Conservation (phyloP, 2,888 invertebrate species). For the Trachelus stipa region DNA sequence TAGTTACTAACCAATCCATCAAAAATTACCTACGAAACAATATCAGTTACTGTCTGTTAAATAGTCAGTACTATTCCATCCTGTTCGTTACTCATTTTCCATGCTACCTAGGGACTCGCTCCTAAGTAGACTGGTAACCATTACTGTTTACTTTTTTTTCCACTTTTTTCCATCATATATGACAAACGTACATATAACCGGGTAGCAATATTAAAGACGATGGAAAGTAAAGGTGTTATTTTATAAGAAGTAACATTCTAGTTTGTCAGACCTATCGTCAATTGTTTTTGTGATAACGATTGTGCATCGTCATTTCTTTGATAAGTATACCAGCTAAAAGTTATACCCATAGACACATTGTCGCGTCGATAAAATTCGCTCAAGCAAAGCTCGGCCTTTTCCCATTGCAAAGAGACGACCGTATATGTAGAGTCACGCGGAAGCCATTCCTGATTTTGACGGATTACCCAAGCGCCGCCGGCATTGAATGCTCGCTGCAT, state of each 20-base stretch:
- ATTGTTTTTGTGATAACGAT: not conserved
- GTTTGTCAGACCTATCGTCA: not conserved
- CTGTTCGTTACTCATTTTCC: no score
- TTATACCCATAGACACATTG: not conserved
- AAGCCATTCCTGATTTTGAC: not conserved
- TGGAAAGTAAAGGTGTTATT: constrained; percentile 22
- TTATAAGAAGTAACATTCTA: constrained; percentile 40
- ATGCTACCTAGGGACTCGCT: no score
- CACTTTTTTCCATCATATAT: constrained; percentile 9
- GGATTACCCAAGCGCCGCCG: not conserved
- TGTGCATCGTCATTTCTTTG: not conserved
- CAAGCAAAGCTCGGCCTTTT: not conserved
- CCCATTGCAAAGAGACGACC: not conserved
- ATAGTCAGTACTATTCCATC: no score
- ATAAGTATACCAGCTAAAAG: not conserved
- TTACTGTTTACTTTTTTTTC: no score
- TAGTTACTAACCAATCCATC: no score
- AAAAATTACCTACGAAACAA: no score
- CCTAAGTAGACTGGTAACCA: no score
- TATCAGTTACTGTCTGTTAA: no score
- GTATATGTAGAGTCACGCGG: not conserved
- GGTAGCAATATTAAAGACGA: constrained; percentile 11
- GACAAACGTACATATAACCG: constrained; percentile 13
- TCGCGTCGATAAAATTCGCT: not conserved
- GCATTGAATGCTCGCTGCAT: not conserved